Conservation (phyloP, 2,888 invertebrate genomes). For the Tetranychus piercei region DNA sequence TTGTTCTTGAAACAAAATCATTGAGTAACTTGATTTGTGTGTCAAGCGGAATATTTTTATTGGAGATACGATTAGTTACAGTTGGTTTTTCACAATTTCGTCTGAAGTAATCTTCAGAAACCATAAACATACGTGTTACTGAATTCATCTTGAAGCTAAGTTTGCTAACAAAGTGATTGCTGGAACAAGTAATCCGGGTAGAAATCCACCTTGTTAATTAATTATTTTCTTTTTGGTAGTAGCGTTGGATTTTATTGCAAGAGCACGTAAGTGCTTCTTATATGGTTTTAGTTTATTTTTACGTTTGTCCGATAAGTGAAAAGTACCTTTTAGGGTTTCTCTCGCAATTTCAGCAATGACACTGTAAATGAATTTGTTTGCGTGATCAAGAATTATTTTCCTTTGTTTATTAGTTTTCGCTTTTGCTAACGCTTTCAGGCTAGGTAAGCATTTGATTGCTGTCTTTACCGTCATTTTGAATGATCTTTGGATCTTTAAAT, state of each 20-base stretch:
- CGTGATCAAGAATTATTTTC: too few relatives aligned
- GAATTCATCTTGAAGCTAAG: too few relatives aligned
- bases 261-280: background rate
- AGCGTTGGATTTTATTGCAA: background rate
- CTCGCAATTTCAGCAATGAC: background rate
- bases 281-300: background rate
- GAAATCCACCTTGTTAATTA: background rate
- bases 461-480: background rate
- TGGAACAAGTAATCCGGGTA: background rate
- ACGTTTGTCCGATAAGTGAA: background rate
- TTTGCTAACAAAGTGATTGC: background rate
- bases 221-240: background rate
- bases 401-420: background rate
- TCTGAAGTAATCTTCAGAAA: too few relatives aligned
- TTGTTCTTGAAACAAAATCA: too few relatives aligned
- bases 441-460: background rate
- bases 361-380: too few relatives aligned
- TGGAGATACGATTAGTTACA: too few relatives aligned
- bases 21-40: too few relatives aligned
- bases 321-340: background rate
- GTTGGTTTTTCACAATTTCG: too few relatives aligned
- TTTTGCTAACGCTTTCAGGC: background rate
- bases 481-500: background rate
- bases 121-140: too few relatives aligned
- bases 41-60: too few relatives aligned